Evolutionary conservation across 1,140 invertebrate genomes (phyloP).

Genomic region (Tribolium castaneum): DNA sequence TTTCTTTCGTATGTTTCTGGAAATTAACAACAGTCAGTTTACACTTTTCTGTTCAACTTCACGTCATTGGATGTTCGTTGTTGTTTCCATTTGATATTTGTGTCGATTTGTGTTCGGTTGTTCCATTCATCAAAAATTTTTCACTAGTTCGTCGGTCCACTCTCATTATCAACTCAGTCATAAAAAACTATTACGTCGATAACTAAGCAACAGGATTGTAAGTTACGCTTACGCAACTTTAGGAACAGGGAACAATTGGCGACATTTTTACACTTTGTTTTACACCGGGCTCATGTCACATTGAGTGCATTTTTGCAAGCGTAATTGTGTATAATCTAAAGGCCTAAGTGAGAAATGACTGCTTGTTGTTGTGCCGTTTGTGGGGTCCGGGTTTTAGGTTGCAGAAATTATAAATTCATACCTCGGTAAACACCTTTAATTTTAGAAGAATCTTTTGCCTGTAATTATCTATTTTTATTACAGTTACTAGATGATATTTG

Average conservation of each 20-base stretch:
- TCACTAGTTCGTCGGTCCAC: not conserved
- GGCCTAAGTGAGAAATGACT: not conserved
- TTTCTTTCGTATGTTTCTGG: conserved; percentile 14
- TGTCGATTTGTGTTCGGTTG: conserved; percentile 9
- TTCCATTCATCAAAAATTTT: conserved; percentile 7
- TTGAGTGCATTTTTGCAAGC: not conserved
- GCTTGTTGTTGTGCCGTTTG: not conserved
- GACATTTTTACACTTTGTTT: too few relatives aligned
- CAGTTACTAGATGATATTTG: too few relatives aligned
- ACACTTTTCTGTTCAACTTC: conserved; percentile 31
- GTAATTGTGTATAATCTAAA: not conserved
- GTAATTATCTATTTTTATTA: too few relatives aligned
- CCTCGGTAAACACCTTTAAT: too few relatives aligned
- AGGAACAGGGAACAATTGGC: too few relatives aligned
- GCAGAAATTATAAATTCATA: too few relatives aligned
- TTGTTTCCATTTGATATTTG: conserved; percentile 17
- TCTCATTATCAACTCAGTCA: not conserved
- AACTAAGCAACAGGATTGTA: not conserved
- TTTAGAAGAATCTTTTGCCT: too few relatives aligned
- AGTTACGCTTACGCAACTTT: too few relatives aligned
- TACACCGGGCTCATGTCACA: too few relatives aligned
- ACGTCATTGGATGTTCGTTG: conserved; percentile 33
- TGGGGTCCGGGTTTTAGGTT: not conserved
- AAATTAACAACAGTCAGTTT: conserved; percentile 28
- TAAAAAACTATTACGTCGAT: not conserved